Base-by-base conservation (phyloP, 2,888 invertebrate genomes). In the Heteromurus nitidus region DNA sequence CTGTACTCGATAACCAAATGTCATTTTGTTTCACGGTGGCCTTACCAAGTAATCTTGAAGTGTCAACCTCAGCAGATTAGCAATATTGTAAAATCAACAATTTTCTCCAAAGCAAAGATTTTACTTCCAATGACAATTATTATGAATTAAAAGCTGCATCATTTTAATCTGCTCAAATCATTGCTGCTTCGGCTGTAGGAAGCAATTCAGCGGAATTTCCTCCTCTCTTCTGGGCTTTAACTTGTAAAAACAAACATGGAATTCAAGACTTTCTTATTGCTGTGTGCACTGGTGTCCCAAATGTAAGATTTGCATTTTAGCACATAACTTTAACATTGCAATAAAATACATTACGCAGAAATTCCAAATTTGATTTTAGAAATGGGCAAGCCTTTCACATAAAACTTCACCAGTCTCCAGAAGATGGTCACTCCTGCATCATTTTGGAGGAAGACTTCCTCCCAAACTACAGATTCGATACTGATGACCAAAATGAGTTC, bases 401-500 rank as follows among this genome's bases (percentile, higher is more conserved):
- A 0, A 83, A 83, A 68, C 70, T 85, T 47, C 83, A 65, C 13
- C 80, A 82, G 42, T 42, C 36, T 44, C 42, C 62, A 16, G 65
- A 64, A 9, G 76, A 77, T 0, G 16, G 62, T 60, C 67, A 36
- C 22, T 58, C 55, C 2, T 83, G 83, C 20, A 82, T 74, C 5
- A 73, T 86, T 65, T 24, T 85, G 20, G 26, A 53, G n/a, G 64
- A 75, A 18, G 80, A 83, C 47, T 44, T 73, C 5, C 9, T 83
- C 9, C 60, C 62, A 0, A 75, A 80, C n/a, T 85, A 80, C 73
- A 26, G 85, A 11, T 83, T 84, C 24, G 53, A 68, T 1, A 70
- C 72, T n/a, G 69, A 77, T 1, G 81, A 82, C 11, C 77, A 80
- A 73, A 74, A 84, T 65, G 83, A 68, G 11, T 26, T 86, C 44